These are phyloP conservation scores for Philopedon plagiatum DNA, from an alignment of 2,888 invertebrate species.

Conservation along the genomic window DNA sequence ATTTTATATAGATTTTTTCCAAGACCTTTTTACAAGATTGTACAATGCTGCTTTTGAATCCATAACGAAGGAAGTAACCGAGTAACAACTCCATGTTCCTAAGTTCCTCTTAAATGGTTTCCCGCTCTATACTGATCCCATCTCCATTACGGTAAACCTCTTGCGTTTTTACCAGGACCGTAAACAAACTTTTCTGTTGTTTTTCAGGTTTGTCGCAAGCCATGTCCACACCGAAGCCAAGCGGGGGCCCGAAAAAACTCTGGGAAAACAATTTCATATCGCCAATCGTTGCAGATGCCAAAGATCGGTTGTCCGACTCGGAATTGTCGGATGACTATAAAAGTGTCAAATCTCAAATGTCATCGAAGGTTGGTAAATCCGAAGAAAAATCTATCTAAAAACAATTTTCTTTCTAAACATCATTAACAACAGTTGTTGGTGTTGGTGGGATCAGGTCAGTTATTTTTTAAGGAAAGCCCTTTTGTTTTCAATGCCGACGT, in stretches of 20 bases:
- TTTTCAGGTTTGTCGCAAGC: conserved; percentile 62
- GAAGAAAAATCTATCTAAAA: too few relatives aligned
- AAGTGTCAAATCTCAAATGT: conserved; percentile 58
- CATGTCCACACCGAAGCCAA: conserved; percentile 66
- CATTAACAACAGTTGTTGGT: too few relatives aligned
- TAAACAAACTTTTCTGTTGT: conserved; percentile 32
- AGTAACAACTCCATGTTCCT: not conserved
- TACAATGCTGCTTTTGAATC: conserved; percentile 12
- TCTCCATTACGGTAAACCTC: conserved; percentile 16
- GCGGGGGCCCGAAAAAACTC: conserved; percentile 43
- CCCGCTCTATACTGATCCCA: not conserved
- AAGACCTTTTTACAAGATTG: conserved; percentile 13
- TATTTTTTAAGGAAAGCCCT: too few relatives aligned
- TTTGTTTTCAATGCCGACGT: too few relatives aligned
- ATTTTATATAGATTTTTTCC: conserved; percentile 8
- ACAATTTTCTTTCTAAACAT: too few relatives aligned
- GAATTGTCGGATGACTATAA: conserved; percentile 63
- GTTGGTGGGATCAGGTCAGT: too few relatives aligned
- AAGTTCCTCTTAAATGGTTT: too few relatives aligned
- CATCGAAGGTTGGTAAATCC: conserved; percentile 52
- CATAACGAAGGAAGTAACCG: not conserved
- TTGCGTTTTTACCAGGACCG: conserved; percentile 4
- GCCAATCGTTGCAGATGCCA: conserved; percentile 58
- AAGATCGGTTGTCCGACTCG: conserved; percentile 63
- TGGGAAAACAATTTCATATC: conserved; percentile 62